Percentiles rank a stretch among this genome's conserved stretches.
Evolutionary conservation across 2,888 invertebrate species (phyloP).

Genomic region (Lepidonotus clava): DNA sequence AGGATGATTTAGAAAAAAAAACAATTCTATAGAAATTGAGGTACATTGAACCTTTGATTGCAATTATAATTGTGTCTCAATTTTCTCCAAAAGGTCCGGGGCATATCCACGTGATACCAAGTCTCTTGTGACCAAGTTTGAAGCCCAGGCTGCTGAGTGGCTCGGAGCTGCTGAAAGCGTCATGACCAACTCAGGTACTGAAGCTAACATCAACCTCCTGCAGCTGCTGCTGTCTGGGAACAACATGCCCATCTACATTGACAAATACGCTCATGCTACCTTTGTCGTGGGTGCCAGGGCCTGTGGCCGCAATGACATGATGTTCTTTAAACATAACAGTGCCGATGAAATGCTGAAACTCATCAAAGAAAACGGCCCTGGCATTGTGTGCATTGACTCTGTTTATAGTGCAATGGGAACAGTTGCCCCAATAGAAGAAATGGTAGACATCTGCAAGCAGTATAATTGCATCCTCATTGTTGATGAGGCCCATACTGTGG

Average conservation of each 20-base stretch:
- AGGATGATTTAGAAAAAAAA: too few relatives aligned
- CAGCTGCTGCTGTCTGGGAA: conserved; percentile 12
- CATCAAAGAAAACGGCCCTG: conserved; percentile 50
- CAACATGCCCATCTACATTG: conserved; percentile 48
- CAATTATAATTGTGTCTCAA: not conserved
- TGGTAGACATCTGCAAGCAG: conserved; percentile 12
- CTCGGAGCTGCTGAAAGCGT: not conserved
- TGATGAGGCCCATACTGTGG: conserved; percentile 44
- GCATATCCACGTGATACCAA: not conserved
- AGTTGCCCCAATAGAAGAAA: conserved; percentile 31
- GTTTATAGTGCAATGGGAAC: conserved; percentile 45
- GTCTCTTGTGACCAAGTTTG: conserved; percentile 12
- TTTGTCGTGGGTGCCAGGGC: conserved; percentile 37
- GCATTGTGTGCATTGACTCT: conserved; percentile 39
- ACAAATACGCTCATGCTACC: conserved; percentile 48
- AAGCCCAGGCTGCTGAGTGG: not conserved
- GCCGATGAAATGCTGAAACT: conserved; percentile 16
- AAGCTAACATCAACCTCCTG: conserved; percentile 29
- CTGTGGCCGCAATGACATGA: conserved; percentile 22
- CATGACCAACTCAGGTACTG: conserved; percentile 49
- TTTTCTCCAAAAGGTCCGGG: conserved; percentile 7
- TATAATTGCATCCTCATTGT: conserved; percentile 23
- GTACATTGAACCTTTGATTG: not conserved
- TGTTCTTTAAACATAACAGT: conserved; percentile 51
- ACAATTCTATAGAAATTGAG: too few relatives aligned